Conservation (phyloP, 1,140 invertebrate species). For the Physella acuta region DNA sequence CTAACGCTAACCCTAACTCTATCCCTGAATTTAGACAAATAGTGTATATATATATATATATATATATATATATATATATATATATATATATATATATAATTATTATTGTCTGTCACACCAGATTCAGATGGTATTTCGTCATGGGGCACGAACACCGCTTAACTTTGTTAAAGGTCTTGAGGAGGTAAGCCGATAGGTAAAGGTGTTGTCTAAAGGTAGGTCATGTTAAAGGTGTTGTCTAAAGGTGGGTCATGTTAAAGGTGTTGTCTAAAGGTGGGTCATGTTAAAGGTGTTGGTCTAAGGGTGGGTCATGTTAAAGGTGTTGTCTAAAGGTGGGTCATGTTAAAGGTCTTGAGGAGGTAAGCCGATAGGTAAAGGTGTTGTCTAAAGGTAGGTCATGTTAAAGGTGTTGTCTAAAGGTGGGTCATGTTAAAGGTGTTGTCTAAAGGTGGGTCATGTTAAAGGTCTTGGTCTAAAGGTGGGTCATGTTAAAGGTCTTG, state of each 20-base stretch:
- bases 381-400: no score
- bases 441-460: no score
- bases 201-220: neutral
- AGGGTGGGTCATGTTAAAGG: neutral
- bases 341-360: neutral
- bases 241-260: neutral
- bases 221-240: neutral
- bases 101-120: no score
- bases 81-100: no score
- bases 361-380: no score
- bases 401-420: no score
- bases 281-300: neutral
- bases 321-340: neutral
- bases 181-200: neutral
- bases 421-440: no score
- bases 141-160: conserved; percentile 11
- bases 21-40: no score
- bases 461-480: no score
- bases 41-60: no score
- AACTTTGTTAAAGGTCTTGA: conserved; percentile 9
- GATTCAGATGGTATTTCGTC: conserved; percentile 15
- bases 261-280: neutral
- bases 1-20: neutral
- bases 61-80: no score
- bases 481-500: no score